Percentiles rank a stretch among this genome's conserved stretches.
Evolutionary conservation across 2,888 invertebrate species (phyloP).

Genomic region (Calliopum simillimum): DNA sequence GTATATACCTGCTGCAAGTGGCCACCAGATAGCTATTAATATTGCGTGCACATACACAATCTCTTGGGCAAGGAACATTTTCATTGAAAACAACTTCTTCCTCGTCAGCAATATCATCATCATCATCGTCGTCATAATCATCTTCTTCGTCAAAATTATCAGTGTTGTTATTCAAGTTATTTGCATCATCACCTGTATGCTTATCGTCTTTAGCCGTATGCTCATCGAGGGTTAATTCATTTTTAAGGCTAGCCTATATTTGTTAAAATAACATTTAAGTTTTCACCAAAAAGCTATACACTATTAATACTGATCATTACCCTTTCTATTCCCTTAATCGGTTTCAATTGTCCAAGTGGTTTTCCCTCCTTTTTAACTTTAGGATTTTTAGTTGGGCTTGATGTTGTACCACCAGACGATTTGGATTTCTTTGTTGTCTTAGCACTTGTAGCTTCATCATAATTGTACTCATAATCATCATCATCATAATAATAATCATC

Average conservation of each 20-base stretch:
- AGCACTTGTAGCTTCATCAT: constrained; percentile 48
- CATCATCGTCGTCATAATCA: constrained; percentile 53
- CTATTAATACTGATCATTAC: constrained; percentile 30
- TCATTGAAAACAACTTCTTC: constrained; percentile 63
- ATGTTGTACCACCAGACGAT: constrained; percentile 40
- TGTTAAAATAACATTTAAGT: neutral
- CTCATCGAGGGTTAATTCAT: constrained; percentile 28
- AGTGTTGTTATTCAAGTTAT: constrained; percentile 46
- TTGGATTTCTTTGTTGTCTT: constrained; percentile 48
- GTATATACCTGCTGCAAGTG: constrained; percentile 72
- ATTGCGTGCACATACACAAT: constrained; percentile 73
- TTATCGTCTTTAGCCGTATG: constrained; percentile 36
- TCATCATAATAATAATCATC: constrained; percentile 58
- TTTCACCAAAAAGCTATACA: neutral
- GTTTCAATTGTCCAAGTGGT: constrained; percentile 52
- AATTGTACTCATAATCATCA: constrained; percentile 55
- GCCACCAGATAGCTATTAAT: constrained; percentile 73
- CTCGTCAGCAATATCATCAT: constrained; percentile 58
- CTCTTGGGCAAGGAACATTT: constrained; percentile 72
- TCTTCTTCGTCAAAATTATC: constrained; percentile 53
- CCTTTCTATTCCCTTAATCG: constrained; percentile 54
- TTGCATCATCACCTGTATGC: constrained; percentile 47
- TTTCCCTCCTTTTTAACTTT: constrained; percentile 43
- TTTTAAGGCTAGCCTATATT: too few species aligned
- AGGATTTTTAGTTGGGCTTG: constrained; percentile 37